Base-by-base conservation (phyloP, 2,888 invertebrate genomes). In the Lasioglossum vierecki region DNA sequence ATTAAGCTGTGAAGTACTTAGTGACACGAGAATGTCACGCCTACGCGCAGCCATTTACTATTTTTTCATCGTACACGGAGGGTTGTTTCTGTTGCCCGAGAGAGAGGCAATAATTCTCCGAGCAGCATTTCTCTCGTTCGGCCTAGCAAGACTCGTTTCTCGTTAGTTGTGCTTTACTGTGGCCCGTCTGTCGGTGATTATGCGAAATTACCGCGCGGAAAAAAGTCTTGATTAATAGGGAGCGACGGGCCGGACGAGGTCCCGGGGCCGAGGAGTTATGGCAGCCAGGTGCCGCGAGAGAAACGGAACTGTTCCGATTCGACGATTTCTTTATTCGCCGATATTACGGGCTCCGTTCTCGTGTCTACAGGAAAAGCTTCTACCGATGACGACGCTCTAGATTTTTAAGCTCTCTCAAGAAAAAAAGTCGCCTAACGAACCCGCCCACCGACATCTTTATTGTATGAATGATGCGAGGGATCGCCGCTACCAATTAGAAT, bases 251-350 rank as follows among this genome's bases (percentile, higher is more conserved):
- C 30, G 30, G 30, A 63, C 63, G 30, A 30, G 63, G 63, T 30
- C 26, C 6, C 63, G 78, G 18, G 35, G 71, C 41, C 57, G 72
- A 84, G 49, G 71, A 82, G 77, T 86, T 90, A 91, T 89, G 89
- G 88, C 71, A 74, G 82, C 72, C 90, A 91, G 89, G 89, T 91
- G 89, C 82, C 68, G 88, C 73, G 82, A 86, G 80, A 87, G 84
- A 89, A 91, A 89, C 88, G 87, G 80, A 89, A 78, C 82, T 81
- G 85, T 84, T 46, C 80, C 77, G 81, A 68, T 89, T 85, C 90
- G 90, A 90, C 88, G 90, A 89, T 90, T 89, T 87, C 89, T 89
- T 89, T 89, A 89, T 89, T 90, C 90, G 76, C 81, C 84, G 87
- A 89, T 89, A 79, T 60, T 77, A 79, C 79, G 73, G 26, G 22